Base-by-base conservation (phyloP, 2,888 invertebrate genomes). In the Cetonia aurata region DNA sequence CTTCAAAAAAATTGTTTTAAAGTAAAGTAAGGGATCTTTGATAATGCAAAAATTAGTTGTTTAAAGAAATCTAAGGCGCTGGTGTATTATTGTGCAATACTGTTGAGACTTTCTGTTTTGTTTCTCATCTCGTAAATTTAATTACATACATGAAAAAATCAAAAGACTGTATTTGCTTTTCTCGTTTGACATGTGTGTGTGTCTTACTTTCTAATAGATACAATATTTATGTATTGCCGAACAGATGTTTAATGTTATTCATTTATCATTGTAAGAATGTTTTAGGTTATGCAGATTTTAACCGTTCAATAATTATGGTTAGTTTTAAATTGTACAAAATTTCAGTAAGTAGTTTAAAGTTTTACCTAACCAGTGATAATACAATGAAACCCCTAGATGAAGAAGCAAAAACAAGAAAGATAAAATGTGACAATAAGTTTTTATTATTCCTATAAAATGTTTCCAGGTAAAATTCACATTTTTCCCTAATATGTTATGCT, bases 91-190 rank as follows among this genome's bases (percentile, higher is more conserved):
- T 52, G 69, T 69, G 69, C 69, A 69, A 69, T 69, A 69, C 37
- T 62, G 52, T 69, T 69, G 17, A 59, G 53, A 6, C 37, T 50
- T 48, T 60, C 50, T 50, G 6, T 62, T 52, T 31, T 50, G n/a
- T 62, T 62, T 37, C 10, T 37, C 6, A 37, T 8, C 37, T 37
- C 37, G 50, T 62, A 65, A 19, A 15, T 59, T 69, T 44, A 42
- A 37, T 42, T 60, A 31, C 25, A 37, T 12, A 48, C n/a, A n/a
- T n/a, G 37, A 52, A 37, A 60, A 60, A 60, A 69, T 60, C 69
- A 69, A 69, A 69, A 69, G 69, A 69, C 69, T 69, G 69, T 56
- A 37, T 69, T 53, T 53, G 59, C 37, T 53, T 60, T 69, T 41
- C 8, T 33, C 33, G 37, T 1, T 37, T 37, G 37, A 37, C 2